Evolutionary conservation across 2,797 vertebrate species (phyloP).

Genomic region (Lophotriccus pileatus): DNA sequence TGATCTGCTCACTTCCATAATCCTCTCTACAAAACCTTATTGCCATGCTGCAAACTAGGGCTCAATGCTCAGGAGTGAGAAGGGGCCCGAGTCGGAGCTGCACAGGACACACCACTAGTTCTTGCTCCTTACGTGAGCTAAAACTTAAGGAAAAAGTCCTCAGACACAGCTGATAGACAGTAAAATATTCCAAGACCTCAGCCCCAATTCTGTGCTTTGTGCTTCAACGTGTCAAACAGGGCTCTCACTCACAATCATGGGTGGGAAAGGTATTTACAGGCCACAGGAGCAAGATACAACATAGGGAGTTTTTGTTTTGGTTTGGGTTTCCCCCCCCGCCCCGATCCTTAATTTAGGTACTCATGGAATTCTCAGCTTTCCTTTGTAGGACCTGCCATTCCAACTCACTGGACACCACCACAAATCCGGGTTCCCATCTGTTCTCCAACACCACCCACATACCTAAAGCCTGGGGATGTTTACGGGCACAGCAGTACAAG

Average conservation of each 20-base stretch:
- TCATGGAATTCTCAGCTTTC: background rate
- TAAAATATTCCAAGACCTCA: background rate
- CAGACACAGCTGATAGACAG: background rate
- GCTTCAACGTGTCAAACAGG: background rate
- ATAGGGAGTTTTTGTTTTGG: fast-evolving
- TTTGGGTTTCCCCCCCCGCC: fast-evolving
- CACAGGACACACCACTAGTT: fast-evolving
- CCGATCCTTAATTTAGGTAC: background rate
- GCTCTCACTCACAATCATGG: background rate
- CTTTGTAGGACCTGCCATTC: background rate
- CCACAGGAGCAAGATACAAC: background rate
- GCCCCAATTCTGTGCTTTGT: background rate
- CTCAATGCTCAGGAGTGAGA: background rate
- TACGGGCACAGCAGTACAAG: background rate
- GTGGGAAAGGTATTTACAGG: background rate
- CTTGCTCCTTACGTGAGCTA: background rate
- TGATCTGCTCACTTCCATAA: background rate
- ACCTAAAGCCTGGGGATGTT: background rate
- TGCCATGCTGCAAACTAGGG: background rate
- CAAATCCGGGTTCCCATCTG: background rate
- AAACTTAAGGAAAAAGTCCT: background rate
- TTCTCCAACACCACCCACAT: background rate
- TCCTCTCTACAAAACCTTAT: background rate
- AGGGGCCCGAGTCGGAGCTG: background rate
- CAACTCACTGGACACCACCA: background rate